Evolutionary conservation across 2,797 vertebrate genomes (phyloP).

Genomic region (Sebastolobus altivelis): DNA sequence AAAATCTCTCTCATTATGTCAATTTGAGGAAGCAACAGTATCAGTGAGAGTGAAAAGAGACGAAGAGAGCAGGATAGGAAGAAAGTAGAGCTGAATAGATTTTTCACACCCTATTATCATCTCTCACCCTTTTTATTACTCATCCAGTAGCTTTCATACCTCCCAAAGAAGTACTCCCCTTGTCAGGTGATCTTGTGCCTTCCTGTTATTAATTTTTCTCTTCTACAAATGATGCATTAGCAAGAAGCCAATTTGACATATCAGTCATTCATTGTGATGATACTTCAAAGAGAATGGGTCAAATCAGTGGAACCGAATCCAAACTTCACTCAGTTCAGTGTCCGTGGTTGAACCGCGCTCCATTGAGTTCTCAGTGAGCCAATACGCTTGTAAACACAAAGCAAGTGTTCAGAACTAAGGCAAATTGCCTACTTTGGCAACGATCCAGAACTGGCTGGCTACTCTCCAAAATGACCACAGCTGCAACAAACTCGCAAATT

Average conservation of each 20-base stretch:
- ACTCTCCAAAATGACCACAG: conserved; percentile 53
- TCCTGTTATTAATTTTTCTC: conserved; percentile 14
- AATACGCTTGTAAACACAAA: conserved; percentile 58
- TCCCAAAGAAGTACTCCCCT: background rate
- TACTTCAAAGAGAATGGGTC: background rate
- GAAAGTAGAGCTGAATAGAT: background rate
- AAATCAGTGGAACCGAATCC: conserved; percentile 5
- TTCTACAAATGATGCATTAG: conserved; percentile 11
- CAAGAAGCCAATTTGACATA: background rate
- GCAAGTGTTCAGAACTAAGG: conserved; percentile 57
- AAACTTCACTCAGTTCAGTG: conserved; percentile 8
- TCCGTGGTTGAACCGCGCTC: background rate
- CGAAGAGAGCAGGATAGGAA: conserved; percentile 3
- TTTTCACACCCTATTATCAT: conserved; percentile 16
- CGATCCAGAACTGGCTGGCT: conserved; percentile 50
- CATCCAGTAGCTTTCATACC: conserved; percentile 19
- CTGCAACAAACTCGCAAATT: conserved; percentile 67
- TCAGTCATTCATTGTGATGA: background rate
- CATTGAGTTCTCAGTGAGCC: conserved; percentile 26
- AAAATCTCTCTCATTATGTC: conserved; percentile 47
- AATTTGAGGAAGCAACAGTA: conserved; percentile 18
- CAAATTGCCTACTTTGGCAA: conserved; percentile 59
- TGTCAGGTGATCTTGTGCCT: conserved; percentile 16
- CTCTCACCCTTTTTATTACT: background rate
- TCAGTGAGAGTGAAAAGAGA: conserved; percentile 29